Evolutionary conservation across 2,113 vertebrate species (phyloP).

Genomic region (Sapayoa aenigma): DNA sequence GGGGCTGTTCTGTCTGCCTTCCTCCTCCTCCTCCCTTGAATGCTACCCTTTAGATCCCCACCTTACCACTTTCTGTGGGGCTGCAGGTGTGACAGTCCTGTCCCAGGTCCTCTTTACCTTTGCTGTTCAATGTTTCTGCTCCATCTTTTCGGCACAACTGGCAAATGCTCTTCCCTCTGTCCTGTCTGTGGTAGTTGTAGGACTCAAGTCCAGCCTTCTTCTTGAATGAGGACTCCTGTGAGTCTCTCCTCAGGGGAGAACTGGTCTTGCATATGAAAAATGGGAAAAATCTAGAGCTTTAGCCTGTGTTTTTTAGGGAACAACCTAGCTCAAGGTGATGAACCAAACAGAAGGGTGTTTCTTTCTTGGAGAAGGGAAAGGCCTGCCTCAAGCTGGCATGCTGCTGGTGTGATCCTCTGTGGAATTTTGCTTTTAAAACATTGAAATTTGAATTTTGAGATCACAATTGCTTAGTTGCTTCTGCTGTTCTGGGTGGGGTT

Average conservation of each 20-base stretch:
- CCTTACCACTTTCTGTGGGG: neutral
- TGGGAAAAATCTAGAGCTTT: neutral
- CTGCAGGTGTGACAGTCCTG: neutral
- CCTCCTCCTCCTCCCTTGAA: neutral
- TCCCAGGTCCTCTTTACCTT: neutral
- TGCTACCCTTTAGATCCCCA: neutral
- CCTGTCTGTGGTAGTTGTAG: neutral
- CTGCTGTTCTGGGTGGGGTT: neutral
- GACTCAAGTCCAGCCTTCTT: neutral
- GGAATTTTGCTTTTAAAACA: neutral
- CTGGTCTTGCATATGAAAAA: neutral
- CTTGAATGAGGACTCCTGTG: neutral
- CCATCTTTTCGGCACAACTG: neutral
- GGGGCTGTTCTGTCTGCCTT: neutral
- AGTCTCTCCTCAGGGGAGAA: neutral
- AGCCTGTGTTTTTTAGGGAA: neutral
- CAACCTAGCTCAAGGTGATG: neutral
- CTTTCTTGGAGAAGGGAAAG: neutral
- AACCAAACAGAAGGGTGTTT: neutral
- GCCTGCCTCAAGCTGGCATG: neutral
- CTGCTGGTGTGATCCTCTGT: neutral
- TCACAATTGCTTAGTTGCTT: conserved; percentile 25
- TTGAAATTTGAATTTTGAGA: neutral
- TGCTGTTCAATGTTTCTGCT: neutral
- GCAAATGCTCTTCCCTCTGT: neutral